Evolutionary conservation across 2,888 invertebrate species (phyloP).

Genomic region (Drosophila vallismaia): DNA sequence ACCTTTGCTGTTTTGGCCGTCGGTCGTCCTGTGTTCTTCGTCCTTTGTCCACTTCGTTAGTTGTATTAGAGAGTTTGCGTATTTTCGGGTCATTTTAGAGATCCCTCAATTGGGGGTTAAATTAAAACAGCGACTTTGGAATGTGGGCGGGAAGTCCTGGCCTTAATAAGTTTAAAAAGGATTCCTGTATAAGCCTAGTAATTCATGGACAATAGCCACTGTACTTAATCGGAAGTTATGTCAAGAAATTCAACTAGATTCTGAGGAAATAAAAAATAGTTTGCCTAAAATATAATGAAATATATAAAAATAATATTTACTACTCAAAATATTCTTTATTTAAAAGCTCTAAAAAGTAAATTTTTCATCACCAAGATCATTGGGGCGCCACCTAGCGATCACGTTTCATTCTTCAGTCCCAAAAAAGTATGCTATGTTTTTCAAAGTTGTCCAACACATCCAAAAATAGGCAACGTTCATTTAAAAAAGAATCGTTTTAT

Average conservation of each 20-base stretch:
- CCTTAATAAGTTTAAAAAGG: conserved; percentile 25
- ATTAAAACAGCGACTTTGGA: conserved; percentile 19
- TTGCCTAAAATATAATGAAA: too few relatives aligned
- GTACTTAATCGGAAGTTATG: background rate
- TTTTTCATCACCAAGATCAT: background rate
- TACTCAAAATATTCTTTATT: too few relatives aligned
- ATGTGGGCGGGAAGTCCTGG: conserved; percentile 9
- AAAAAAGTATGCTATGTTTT: background rate
- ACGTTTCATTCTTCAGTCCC: background rate
- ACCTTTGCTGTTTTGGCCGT: background rate
- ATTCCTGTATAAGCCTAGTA: background rate
- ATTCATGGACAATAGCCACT: conserved; percentile 4
- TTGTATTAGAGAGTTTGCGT: conserved; percentile 68
- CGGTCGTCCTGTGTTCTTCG: conserved; percentile 4
- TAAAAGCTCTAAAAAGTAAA: background rate
- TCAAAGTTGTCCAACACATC: background rate
- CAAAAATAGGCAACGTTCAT: background rate
- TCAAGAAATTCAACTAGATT: too few relatives aligned
- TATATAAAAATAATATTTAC: too few relatives aligned
- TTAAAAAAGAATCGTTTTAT: background rate
- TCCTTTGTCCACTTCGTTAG: conserved; percentile 73
- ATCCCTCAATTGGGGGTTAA: conserved; percentile 37
- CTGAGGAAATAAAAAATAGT: too few relatives aligned
- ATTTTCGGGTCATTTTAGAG: conserved; percentile 44
- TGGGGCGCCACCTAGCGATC: background rate